Conservation (phyloP, 2,113 vertebrate species). For the Athene noctua region DNA sequence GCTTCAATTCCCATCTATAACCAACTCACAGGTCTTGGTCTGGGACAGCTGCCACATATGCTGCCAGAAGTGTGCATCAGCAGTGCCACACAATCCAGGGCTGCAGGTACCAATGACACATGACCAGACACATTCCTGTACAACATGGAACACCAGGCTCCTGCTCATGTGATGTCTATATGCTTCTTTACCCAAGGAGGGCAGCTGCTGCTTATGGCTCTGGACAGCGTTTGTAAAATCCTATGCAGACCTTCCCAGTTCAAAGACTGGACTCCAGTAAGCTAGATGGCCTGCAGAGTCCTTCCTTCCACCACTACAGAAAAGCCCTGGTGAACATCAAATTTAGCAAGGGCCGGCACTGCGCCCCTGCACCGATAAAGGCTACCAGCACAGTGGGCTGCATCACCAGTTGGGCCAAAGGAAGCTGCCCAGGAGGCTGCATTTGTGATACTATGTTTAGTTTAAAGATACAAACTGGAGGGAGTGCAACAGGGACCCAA, state of each 20-base stretch:
- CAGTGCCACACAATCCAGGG: background rate
- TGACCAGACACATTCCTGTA: background rate
- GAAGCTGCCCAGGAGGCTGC: background rate
- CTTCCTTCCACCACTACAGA: background rate
- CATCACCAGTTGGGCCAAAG: background rate
- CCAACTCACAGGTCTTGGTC: background rate
- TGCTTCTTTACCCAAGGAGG: background rate
- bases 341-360: background rate
- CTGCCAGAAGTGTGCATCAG: background rate
- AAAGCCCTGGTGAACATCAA: background rate
- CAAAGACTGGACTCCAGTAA: background rate
- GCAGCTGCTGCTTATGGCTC: background rate
- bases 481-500: background rate
- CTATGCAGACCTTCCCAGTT: fast-evolving
- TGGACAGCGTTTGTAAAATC: background rate
- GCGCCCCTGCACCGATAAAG: background rate
- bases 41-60: background rate
- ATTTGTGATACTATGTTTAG: background rate
- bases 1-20: background rate
- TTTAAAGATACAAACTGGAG: background rate
- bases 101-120: background rate
- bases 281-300: background rate
- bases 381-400: background rate
- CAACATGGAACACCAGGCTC: background rate
- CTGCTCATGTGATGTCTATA: background rate